A percentile compares a stretch with the other conserved stretches of the same genome.
Conservation (phyloP, 2,113 vertebrate genomes). For the Macquaria ambigua region DNA sequence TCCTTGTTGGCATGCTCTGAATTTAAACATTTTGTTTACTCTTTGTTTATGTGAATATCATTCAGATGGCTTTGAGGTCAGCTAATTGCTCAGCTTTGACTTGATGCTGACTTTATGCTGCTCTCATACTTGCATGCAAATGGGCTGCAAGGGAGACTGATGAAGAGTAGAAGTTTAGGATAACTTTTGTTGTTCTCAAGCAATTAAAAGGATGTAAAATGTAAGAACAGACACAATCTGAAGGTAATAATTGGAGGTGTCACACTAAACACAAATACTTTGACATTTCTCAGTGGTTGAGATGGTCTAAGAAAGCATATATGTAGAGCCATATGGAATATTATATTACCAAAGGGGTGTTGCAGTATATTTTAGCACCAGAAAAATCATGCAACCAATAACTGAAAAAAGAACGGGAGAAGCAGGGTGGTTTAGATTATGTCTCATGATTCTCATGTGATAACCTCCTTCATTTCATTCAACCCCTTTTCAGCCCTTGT, state of each 20-base stretch:
- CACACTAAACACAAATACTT: not conserved
- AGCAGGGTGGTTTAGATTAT: constrained; percentile 13
- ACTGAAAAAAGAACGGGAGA: not conserved
- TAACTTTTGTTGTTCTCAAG: constrained; percentile 18
- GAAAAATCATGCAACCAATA: constrained; percentile 8
- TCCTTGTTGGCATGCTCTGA: not conserved
- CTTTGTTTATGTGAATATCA: constrained; percentile 30
- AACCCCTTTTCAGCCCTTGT: constrained; percentile 3
- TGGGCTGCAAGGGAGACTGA: constrained; percentile 16
- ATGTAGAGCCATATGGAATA: constrained; percentile 20
- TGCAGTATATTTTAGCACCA: not conserved
- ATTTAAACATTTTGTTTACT: constrained; percentile 24
- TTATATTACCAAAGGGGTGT: constrained; percentile 31
- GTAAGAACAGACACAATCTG: not conserved
- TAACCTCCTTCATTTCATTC: constrained; percentile 44
- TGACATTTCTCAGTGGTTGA: constrained; percentile 4
- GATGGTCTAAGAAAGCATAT: not conserved
- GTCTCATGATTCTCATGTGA: constrained; percentile 1
- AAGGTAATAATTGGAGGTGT: not conserved
- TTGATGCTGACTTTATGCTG: constrained; percentile 14
- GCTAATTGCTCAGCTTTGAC: constrained; percentile 30
- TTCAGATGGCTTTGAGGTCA: constrained; percentile 16
- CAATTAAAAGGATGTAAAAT: constrained; percentile 4
- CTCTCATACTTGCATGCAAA: constrained; percentile 44
- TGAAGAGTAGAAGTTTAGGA: constrained; percentile 23